These are phyloP conservation scores for Tursiops truncatus DNA, from an alignment of 2,113 vertebrate genomes.

Conservation along the genomic window DNA sequence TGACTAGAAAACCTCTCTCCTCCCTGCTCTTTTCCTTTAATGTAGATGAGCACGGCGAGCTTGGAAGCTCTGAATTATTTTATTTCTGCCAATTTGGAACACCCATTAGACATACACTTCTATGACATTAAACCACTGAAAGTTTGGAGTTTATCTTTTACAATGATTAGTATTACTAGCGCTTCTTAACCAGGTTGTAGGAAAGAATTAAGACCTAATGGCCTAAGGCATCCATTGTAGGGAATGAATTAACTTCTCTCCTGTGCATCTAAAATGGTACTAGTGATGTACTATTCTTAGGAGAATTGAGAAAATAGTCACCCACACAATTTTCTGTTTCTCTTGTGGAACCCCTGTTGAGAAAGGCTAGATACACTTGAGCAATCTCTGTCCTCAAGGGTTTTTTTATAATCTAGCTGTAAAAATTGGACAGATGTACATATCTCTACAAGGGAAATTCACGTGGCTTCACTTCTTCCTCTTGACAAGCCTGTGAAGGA, in stretches of 20 bases:
- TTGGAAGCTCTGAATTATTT: neutral
- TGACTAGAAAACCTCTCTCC: neutral
- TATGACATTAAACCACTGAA: neutral
- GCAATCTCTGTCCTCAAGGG: neutral
- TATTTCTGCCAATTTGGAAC: neutral
- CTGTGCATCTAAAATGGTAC: neutral
- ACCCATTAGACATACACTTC: neutral
- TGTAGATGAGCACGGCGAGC: neutral
- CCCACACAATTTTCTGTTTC: neutral
- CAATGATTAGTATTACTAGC: neutral
- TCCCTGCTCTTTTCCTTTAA: neutral
- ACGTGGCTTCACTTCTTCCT: neutral
- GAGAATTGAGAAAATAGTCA: slow-evolving; percentile 8
- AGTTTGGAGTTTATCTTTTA: slow-evolving; percentile 20
- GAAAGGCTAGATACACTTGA: neutral
- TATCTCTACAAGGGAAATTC: neutral
- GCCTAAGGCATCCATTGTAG: neutral
- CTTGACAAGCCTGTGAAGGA: neutral
- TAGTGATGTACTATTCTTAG: neutral
- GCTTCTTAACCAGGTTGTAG: neutral
- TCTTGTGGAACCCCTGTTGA: neutral
- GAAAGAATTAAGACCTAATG: neutral
- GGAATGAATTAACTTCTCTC: neutral
- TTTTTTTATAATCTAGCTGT: neutral
- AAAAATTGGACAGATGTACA: neutral